phyloP scores from a whole-genome alignment of 64 coral and sea anemone species.

The Porites australiensis region DNA sequence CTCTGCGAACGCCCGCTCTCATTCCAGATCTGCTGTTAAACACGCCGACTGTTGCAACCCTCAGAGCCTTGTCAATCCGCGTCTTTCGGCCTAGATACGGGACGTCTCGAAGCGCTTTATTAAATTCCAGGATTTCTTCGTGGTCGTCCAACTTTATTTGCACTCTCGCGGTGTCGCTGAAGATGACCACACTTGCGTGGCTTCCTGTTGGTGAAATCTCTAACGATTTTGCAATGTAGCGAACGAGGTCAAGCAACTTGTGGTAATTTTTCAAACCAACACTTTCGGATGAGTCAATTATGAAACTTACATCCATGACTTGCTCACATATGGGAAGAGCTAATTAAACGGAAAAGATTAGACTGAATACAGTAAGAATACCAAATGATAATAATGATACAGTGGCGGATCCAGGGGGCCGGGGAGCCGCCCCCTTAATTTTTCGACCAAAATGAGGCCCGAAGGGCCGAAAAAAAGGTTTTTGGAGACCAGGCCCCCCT shows the following conservation, averaged over 20 bases:
- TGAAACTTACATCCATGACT: conserved; percentile 77
- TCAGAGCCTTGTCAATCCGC: conserved; percentile 85
- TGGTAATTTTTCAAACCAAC: conserved; percentile 70
- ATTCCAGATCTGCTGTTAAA: conserved; percentile 55
- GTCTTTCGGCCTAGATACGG: conserved; percentile 52
- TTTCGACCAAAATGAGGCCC: too few species aligned
- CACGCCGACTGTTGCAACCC: conserved; percentile 65
- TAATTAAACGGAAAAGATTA: background rate
- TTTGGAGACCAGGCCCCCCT: too few species aligned
- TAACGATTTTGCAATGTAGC: conserved; percentile 58
- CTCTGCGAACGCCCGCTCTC: conserved; percentile 56
- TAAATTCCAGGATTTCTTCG: conserved; percentile 50
- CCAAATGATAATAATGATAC: too few species aligned
- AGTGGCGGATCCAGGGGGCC: too few species aligned
- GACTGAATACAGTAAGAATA: background rate
- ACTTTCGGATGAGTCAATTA: conserved; percentile 87
- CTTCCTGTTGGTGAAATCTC: conserved; percentile 45
- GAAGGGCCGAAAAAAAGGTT: too few species aligned
- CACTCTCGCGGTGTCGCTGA: conserved; percentile 74
- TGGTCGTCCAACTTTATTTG: conserved; percentile 69
- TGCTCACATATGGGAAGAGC: conserved; percentile 56
- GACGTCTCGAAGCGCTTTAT: conserved; percentile 65
- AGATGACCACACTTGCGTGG: conserved; percentile 71
- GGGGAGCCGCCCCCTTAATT: too few species aligned
- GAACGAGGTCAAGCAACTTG: conserved; percentile 76